Conservation (phyloP, 2,113 vertebrate species). For the Tamias sibiricus region DNA sequence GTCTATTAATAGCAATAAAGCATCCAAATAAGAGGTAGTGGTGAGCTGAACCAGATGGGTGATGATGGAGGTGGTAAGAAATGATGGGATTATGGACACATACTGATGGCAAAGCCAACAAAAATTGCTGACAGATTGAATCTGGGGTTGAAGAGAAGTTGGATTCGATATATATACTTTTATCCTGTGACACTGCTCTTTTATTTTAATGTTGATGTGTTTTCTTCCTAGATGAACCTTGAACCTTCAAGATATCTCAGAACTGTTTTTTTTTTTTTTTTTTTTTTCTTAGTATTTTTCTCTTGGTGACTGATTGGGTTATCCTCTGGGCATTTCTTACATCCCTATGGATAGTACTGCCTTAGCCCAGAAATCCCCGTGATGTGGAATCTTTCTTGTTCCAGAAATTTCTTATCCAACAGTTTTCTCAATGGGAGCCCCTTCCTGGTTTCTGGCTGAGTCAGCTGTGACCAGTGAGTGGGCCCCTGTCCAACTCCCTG, state of each 20-base stretch:
- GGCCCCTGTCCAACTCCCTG: background rate
- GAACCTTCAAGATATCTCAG: background rate
- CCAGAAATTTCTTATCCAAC: background rate
- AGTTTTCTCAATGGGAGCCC: background rate
- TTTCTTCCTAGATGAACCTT: background rate
- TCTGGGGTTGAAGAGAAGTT: background rate
- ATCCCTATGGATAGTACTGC: background rate
- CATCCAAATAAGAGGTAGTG: background rate
- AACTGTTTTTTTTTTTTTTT: background rate
- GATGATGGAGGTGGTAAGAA: background rate
- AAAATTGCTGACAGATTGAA: background rate
- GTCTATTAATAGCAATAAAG: background rate
- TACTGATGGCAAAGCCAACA: background rate
- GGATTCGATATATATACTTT: background rate
- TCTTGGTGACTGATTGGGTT: background rate
- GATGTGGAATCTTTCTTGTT: background rate
- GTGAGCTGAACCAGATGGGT: background rate
- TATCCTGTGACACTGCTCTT: background rate
- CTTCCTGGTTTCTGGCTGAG: background rate
- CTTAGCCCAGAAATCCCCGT: background rate
- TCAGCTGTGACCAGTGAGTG: background rate
- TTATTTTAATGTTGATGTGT: background rate
- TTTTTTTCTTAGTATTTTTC: background rate
- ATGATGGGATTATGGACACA: background rate
- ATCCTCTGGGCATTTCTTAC: background rate